Evolutionary conservation across 1,140 invertebrate genomes (phyloP).

Genomic region (Leguminivora glycinivorella): DNA sequence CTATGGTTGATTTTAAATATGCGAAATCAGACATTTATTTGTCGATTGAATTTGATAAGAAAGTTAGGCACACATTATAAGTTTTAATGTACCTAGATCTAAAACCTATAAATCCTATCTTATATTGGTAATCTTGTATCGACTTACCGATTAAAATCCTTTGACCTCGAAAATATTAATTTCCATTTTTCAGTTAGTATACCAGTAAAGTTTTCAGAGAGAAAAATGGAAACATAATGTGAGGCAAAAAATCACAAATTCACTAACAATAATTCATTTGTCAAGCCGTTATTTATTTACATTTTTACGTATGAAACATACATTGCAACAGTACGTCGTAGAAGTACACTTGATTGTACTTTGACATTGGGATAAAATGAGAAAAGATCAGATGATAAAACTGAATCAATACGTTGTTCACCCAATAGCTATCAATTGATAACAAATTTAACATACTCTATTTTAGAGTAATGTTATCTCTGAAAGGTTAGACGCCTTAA

Average conservation of each 20-base stretch:
- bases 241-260: neutral
- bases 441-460: neutral
- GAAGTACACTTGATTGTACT: neutral
- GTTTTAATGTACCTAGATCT: neutral
- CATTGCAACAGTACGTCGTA: neutral
- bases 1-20: too few relatives aligned
- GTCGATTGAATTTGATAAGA: too few relatives aligned
- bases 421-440: neutral
- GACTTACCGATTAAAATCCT: neutral
- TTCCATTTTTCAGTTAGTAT: constrained; percentile 21
- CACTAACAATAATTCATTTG: neutral
- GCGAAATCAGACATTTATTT: too few relatives aligned
- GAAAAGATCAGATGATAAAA: neutral
- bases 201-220: constrained; percentile 13
- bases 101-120: too few relatives aligned
- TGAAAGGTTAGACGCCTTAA: too few relatives aligned
- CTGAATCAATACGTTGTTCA: neutral
- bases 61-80: too few relatives aligned
- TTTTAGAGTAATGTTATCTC: too few relatives aligned
- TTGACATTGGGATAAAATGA: neutral
- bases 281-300: neutral
- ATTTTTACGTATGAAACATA: neutral
- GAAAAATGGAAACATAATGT: neutral
- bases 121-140: neutral
- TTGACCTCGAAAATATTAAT: constrained; percentile 4